These are phyloP conservation scores for Protula sp. DNA, from an alignment of 2,888 invertebrate genomes.

Conservation along the genomic window DNA sequence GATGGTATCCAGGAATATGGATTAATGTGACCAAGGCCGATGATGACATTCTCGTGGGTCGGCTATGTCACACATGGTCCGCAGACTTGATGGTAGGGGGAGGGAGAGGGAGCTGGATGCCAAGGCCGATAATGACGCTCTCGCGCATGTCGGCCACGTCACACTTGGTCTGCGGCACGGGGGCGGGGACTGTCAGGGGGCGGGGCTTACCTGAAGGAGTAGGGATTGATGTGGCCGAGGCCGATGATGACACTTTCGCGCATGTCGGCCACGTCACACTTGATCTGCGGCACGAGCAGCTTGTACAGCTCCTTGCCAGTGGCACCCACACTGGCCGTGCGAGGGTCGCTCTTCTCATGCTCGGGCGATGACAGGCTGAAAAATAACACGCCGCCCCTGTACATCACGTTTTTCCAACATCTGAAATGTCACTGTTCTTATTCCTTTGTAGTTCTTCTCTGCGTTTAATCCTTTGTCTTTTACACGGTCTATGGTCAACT, in stretches of 20 bases:
- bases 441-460: no score
- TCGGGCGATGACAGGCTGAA: slow-evolving; percentile 60
- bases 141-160: slow-evolving; percentile 91
- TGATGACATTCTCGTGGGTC: slow-evolving; percentile 93
- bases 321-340: slow-evolving; percentile 52
- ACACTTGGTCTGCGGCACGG: slow-evolving; percentile 85
- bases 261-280: slow-evolving; percentile 90
- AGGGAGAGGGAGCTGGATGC: no score
- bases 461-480: no score
- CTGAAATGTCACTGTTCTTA: no score
- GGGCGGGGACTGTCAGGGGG: no score
- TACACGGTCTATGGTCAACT: no score
- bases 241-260: slow-evolving; percentile 86
- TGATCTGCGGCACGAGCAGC: slow-evolving; percentile 81
- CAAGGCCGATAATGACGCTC: slow-evolving; percentile 82
- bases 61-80: slow-evolving; percentile 84
- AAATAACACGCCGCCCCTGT: no score
- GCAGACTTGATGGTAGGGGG: no score
- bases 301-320: slow-evolving; percentile 86
- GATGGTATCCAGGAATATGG: slow-evolving; percentile 84
- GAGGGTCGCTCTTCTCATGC: slow-evolving; percentile 10
- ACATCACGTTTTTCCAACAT: no score
- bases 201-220: slow-evolving; percentile 81
- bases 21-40: slow-evolving; percentile 89
- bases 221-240: slow-evolving; percentile 89